Percentiles rank a stretch among this genome's conserved stretches.
phyloP scores from a whole-genome alignment of 2,113 vertebrate genomes.

The Panthera tigris region DNA sequence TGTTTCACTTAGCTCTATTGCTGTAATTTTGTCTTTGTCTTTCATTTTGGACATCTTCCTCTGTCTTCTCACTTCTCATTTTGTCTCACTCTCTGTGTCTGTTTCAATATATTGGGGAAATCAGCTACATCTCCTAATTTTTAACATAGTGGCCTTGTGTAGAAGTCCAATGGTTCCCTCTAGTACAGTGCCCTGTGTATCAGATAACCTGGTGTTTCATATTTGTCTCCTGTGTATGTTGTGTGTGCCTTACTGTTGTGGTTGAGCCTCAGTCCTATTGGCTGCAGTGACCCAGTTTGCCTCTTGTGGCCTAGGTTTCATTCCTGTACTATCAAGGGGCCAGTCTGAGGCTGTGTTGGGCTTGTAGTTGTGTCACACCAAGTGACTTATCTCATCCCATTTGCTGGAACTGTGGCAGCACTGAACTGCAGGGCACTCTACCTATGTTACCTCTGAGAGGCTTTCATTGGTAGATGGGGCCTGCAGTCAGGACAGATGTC shows the following conservation, averaged over 20 bases:
- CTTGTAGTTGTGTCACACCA: not conserved
- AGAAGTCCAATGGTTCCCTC: not conserved
- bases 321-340: not conserved
- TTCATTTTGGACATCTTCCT: not conserved
- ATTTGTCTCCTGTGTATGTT: not conserved
- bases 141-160: not conserved
- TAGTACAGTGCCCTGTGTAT: not conserved
- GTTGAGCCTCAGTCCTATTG: not conserved
- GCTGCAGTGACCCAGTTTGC: not conserved
- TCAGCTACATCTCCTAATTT: not conserved
- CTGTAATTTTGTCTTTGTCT: not conserved
- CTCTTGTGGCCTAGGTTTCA: not conserved
- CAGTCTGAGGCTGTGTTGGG: not conserved
- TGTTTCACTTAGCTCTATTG: not conserved
- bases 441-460: not conserved
- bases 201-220: not conserved
- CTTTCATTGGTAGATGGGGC: not conserved
- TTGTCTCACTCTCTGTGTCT: not conserved
- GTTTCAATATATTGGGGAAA: not conserved
- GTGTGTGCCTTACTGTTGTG: not conserved
- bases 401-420: not conserved
- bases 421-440: not conserved
- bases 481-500: not conserved
- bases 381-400: not conserved
- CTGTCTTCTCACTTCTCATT: not conserved